Base-by-base conservation (phyloP, 2,113 vertebrate genomes). In the Nothocercus nigrocapillus region DNA sequence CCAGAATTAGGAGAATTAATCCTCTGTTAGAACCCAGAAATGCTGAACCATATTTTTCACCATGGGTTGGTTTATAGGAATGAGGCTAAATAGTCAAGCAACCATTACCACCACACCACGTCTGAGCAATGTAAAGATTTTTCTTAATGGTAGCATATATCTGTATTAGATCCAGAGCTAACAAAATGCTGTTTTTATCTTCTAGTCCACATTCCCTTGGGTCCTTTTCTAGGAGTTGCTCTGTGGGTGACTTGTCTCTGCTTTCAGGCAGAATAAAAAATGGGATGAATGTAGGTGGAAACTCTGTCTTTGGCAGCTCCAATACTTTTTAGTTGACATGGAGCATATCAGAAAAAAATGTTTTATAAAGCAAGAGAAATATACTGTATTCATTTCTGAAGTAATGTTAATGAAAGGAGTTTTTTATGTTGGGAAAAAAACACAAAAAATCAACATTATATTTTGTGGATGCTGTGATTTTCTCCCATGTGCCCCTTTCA, bases 151-250 rank as follows among this genome's bases (percentile, higher is more conserved):
- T 10, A n/a, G 44, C 11, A 51, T 3, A 5, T 4, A 1, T 20
- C n/a, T n/a, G 42, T 36, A 8, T 18, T 21, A 1, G 0, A 6
- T 53, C 61, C 5, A 7, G 18, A n/a, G 32, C 13, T 2, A 1
- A 11, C 27, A 59, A 21, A 28, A 24, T 18, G 14, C 28, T 28
- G 53, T 2, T 30, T 32, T 32, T 58, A 32, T 58, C 30, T 9
- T 58, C 54, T 32, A 58, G 18, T 16, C 28, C 16, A 58, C 30
- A 32, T 11, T 58, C 54, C 16, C 54, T 58, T 58, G 54, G 20
- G 3, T 63, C 14, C 4, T 10, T 17, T 32, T 63, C 17, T 9
- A 13, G 51, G 30, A 36, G 27, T 4, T 27, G 36, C 8, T 38
- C 56, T 5, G 11, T 20, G 13, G 2, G 15, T 21, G 17, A 25